Evolutionary conservation across 2,888 invertebrate species (phyloP).

Genomic region (Drosophila algonquin): DNA sequence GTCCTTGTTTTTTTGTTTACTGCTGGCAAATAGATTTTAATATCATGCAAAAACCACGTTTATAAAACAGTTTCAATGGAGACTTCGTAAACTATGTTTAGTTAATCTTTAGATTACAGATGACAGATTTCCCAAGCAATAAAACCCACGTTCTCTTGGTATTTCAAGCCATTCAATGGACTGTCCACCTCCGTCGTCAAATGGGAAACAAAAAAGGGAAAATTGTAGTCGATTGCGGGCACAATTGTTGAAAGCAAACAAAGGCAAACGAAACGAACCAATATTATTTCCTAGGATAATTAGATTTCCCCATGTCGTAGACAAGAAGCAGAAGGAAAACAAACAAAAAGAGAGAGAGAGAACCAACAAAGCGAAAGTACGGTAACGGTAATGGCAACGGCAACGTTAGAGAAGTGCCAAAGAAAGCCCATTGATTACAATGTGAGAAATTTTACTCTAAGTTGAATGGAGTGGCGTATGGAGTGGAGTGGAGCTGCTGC

Average conservation of each 20-base stretch:
- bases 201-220: constrained; percentile 15
- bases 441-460: constrained; percentile 22
- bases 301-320: constrained; percentile 50
- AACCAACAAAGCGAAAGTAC: neutral
- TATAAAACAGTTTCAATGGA: neutral
- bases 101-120: no score
- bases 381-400: no score
- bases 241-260: constrained; percentile 24
- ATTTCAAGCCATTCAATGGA: neutral
- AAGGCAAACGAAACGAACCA: constrained; percentile 30
- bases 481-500: constrained; percentile 37
- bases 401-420: neutral
- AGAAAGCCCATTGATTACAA: constrained; percentile 24
- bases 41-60: neutral
- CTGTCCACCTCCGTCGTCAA: neutral
- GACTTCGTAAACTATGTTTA: neutral
- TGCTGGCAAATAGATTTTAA: neutral
- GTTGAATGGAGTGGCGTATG: constrained; percentile 29
- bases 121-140: no score
- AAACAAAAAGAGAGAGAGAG: constrained; percentile 11
- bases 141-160: no score
- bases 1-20: neutral
- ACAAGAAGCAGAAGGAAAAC: constrained; percentile 36
- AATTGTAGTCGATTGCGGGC: constrained; percentile 52
- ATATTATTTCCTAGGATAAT: constrained; percentile 57